Conservation (phyloP, 2,888 invertebrate species). For the Protodeltote pygarga region DNA sequence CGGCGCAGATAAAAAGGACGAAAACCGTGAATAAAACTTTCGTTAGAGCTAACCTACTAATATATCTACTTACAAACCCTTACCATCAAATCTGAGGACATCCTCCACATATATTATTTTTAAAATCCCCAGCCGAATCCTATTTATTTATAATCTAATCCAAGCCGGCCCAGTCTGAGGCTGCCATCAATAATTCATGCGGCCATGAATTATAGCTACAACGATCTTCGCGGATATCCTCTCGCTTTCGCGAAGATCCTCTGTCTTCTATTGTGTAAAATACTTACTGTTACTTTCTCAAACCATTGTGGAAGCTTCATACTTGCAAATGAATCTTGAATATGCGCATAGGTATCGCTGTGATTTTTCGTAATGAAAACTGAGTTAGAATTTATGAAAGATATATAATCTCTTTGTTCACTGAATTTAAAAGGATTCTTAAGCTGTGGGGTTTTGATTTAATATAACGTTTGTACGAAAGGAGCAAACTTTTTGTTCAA, state of each 20-base stretch:
- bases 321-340: conserved; percentile 35
- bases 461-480: no score
- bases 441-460: no score
- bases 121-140: conserved; percentile 31
- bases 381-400: conserved; percentile 25
- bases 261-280: conserved; percentile 38
- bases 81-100: no score
- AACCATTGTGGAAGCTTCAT: conserved; percentile 27
- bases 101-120: conserved; percentile 18
- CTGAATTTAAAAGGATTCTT: neutral
- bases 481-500: no score
- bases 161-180: conserved; percentile 42
- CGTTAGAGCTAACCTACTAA: no score
- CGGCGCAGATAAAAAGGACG: no score
- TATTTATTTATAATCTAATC: conserved; percentile 53
- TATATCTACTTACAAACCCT: no score
- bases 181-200: conserved; percentile 78
- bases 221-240: conserved; percentile 70
- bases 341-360: conserved; percentile 40
- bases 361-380: conserved; percentile 34
- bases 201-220: conserved; percentile 67
- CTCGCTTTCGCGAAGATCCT: conserved; percentile 52
- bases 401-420: neutral
- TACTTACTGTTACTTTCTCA: conserved; percentile 37
- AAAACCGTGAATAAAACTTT: no score